Base-by-base conservation (phyloP, 92 coral and sea anemone genomes). In the Palythoa caribaeorum region DNA sequence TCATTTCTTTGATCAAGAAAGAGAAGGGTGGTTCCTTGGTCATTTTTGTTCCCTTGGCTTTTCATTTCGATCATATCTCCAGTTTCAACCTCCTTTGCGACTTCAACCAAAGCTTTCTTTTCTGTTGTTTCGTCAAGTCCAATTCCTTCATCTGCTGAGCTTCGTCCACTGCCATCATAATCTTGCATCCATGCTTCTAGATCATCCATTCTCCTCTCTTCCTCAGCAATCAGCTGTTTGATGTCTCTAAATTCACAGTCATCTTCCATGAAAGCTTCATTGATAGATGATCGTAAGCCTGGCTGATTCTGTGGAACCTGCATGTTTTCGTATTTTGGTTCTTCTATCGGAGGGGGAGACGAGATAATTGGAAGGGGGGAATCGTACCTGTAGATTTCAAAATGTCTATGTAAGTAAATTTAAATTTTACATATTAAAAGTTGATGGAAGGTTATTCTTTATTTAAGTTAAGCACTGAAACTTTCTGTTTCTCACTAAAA, bases 81-180 rank as follows among this genome's bases (percentile, higher is more conserved):
- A 9, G 21, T 68, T 44, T 76, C 80, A 1, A 1, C 17, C 21
- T 81, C 86, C 6, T 21, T 12, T 17, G 54, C 17, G 19, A 9
- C 28, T 19, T 71, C 19, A 3, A 21, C 59, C 5, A 63, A 47
- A 50, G 21, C 16, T 20, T 47, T 81, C 12, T 70, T 81, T 37
- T 81, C 76, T 19, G 9, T 12, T 5, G 53, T 62, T 4, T 81
- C 75, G 15, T 81, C 86, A 16, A 81, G 60, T 9, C 86, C 86
- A 12, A 81, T 66, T 35, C 86, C 86, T 47, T 81, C 86, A 70
- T 81, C 86, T 11, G 86, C 59, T 3, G 86, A 81, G 44, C 60
- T 81, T 9, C 57, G 36, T 17, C 75, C 15, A 38, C 76, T 66
- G 44, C 19, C 37, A 6, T 51, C 47, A 19, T 9, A n/a, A 40